Base-by-base conservation (phyloP, 2,113 vertebrate species). In the Entelurus aequoreus region DNA sequence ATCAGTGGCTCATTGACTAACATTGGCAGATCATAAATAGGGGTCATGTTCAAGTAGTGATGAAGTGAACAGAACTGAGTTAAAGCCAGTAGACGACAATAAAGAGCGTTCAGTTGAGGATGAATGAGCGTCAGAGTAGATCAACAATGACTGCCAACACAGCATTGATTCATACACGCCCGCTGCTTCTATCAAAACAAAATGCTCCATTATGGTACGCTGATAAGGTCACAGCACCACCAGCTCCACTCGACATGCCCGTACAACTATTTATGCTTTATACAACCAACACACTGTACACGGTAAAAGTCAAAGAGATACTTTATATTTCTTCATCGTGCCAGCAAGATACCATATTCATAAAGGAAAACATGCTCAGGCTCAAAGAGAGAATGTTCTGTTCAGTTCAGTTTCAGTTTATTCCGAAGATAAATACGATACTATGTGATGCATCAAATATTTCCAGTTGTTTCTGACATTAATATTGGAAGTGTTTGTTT, bases 121-220 rank as follows among this genome's bases (percentile, higher is more conserved):
- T 82, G 71, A 83, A 77, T 77, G 68, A 48, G 4, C 47, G 50
- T 68, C 69, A 80, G 76, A 71, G 60, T 50, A 50, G n/a, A 50
- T 6, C 42, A 73, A 82, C 82, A 84, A 83, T 49, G 51, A 58
- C 72, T 46, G 55, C 67, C 55, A 72, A 78, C 82, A 82, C 65
- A 72, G 75, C 63, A 5, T 65, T 58, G 67, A 77, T 77, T 83
- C 82, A 86, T 68, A 38, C 69, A 79, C 77, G 72, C 78, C 84
- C 81, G 79, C 78, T 51, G 82, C 72, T 48, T 46, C 69, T 70
- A 11, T 74, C 21, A 48, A 68, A 57, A 86, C 75, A 86, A 80
- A 47, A 48, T n/a, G 52, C 13, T 21, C 21, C 63, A 70, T 83
- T 84, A 81, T 84, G 51, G 50, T n/a, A 40, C 55, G 4, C 15